Conservation (phyloP, 2,113 vertebrate species). For the Cryptoleucopteryx plumbea region DNA sequence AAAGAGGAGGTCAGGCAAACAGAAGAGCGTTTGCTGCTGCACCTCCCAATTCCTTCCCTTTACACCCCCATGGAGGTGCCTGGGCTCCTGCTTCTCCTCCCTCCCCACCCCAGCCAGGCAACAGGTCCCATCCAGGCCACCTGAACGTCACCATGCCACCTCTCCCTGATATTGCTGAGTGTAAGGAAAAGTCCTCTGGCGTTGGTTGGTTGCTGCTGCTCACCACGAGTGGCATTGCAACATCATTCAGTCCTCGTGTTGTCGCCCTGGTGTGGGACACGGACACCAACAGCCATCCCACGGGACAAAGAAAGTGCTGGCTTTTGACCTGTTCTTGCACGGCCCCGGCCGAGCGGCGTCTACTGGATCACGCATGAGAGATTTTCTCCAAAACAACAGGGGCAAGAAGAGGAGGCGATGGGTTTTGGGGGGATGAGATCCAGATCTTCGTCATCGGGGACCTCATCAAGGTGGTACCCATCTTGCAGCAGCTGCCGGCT, state of each 20-base stretch:
- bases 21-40: background rate
- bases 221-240: background rate
- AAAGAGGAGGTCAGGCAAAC: background rate
- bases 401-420: conserved; percentile 78
- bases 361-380: conserved; percentile 86
- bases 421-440: conserved; percentile 96
- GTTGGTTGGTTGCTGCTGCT: background rate
- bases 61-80: background rate
- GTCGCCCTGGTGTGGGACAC: fast-evolving
- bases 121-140: background rate
- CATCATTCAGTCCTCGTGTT: background rate
- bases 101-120: background rate
- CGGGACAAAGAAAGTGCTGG: background rate
- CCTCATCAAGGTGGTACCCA: conserved; percentile 93
- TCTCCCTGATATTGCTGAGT: background rate
- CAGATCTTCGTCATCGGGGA: conserved; percentile 94
- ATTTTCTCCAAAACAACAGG: conserved; percentile 78
- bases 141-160: background rate
- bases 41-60: background rate
- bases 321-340: background rate
- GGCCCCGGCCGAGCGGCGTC: background rate
- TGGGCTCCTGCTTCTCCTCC: background rate
- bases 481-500: conserved; percentile 91
- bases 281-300: background rate
- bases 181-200: background rate